phyloP scores from a whole-genome alignment of 2,888 invertebrate genomes.

The Eristalis intricaria region DNA sequence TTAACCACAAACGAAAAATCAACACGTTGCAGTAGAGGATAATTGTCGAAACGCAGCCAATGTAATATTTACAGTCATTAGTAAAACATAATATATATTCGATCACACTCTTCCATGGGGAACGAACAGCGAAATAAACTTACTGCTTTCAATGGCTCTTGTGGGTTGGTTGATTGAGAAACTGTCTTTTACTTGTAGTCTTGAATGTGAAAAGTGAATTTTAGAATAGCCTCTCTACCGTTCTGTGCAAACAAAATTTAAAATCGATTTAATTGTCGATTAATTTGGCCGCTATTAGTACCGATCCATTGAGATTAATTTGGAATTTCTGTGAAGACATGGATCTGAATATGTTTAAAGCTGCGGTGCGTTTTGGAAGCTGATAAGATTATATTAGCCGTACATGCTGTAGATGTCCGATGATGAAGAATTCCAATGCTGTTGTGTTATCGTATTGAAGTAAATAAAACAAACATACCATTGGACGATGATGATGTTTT shows the following conservation, averaged over 20 bases:
- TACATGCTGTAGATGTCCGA: background rate
- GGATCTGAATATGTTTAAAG: background rate
- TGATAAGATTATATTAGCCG: too few relatives aligned
- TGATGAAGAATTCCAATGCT: background rate
- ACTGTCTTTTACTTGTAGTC: background rate
- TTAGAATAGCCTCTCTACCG: background rate
- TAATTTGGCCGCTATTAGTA: background rate
- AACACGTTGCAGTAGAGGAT: background rate
- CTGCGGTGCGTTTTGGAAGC: too few relatives aligned
- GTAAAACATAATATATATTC: background rate
- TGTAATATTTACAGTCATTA: background rate
- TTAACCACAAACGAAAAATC: background rate
- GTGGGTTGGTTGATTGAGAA: background rate
- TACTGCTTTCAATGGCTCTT: background rate
- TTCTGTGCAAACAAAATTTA: too few relatives aligned
- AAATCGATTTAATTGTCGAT: too few relatives aligned
- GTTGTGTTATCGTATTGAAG: too few relatives aligned
- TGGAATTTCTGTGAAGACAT: background rate
- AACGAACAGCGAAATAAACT: background rate
- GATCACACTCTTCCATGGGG: background rate
- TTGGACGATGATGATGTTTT: background rate
- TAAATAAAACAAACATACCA: background rate
- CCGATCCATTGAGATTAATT: background rate
- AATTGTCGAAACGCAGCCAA: background rate
- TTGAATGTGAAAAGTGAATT: background rate